A percentile compares a stretch with the other conserved stretches of the same genome.
These are phyloP conservation scores for Aphaenogaster ashmeadi DNA, from an alignment of 1,140 invertebrate species.

Conservation along the genomic window DNA sequence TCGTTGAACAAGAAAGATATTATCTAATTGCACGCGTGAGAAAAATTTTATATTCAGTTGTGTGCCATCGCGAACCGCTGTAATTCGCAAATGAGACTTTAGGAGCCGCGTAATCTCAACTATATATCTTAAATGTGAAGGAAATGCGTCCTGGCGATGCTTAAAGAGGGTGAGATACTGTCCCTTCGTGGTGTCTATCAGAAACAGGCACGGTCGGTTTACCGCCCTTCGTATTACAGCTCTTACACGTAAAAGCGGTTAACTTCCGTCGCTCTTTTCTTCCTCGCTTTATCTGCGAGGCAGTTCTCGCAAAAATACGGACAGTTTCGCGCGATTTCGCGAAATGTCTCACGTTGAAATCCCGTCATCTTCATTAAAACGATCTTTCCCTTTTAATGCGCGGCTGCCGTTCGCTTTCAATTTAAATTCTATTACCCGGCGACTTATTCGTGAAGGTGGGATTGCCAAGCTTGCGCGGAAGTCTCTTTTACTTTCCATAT, in stretches of 20 bases:
- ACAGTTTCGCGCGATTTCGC: slow-evolving; percentile 39
- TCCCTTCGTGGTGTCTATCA: slow-evolving; percentile 53
- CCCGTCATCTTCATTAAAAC: slow-evolving; percentile 45
- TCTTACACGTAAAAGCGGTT: slow-evolving; percentile 37
- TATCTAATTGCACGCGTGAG: neutral
- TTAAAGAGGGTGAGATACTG: slow-evolving; percentile 12
- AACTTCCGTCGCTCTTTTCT: slow-evolving; percentile 35
- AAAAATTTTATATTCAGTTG: neutral
- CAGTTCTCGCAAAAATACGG: slow-evolving; percentile 42
- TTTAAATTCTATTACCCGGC: slow-evolving; percentile 47
- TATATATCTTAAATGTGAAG: slow-evolving; percentile 56
- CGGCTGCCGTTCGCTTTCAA: slow-evolving; percentile 29
- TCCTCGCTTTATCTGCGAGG: slow-evolving; percentile 13
- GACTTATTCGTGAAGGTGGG: slow-evolving; percentile 27
- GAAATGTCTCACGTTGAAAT: slow-evolving; percentile 37
- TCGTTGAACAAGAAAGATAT: neutral
- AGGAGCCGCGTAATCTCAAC: slow-evolving; percentile 24
- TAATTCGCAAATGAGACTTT: slow-evolving; percentile 46
- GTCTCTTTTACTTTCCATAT: slow-evolving; percentile 40
- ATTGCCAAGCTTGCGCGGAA: slow-evolving; percentile 26
- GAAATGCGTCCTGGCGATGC: slow-evolving; percentile 37
- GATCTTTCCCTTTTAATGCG: slow-evolving; percentile 38
- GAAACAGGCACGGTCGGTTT: slow-evolving; percentile 39
- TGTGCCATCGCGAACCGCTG: neutral
- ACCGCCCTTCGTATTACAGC: slow-evolving; percentile 42